phyloP scores from a whole-genome alignment of 2,113 vertebrate genomes.

The Ursus arctos region DNA sequence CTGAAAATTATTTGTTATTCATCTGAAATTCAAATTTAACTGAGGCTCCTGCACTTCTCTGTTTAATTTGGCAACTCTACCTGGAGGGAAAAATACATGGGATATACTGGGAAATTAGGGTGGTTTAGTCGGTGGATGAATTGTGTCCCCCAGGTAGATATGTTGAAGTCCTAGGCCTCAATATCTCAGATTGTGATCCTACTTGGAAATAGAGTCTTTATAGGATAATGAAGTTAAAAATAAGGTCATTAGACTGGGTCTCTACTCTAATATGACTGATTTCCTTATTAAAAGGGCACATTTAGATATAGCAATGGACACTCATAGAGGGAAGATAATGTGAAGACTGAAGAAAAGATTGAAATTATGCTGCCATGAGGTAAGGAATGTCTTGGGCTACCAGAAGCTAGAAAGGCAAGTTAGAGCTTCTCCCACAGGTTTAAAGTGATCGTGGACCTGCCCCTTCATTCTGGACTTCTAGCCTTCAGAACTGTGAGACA shows the following conservation, averaged over 20 bases:
- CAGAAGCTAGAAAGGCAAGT: background rate
- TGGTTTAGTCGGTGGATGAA: background rate
- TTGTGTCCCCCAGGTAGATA: background rate
- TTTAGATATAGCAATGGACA: background rate
- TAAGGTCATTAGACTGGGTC: background rate
- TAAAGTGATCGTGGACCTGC: rapidly evolving
- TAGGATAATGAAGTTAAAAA: background rate
- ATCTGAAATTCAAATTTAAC: slow-evolving; percentile 37
- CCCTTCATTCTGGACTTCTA: background rate
- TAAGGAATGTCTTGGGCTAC: background rate
- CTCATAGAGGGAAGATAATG: background rate
- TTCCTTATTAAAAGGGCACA: background rate
- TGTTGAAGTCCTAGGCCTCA: background rate
- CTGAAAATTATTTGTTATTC: background rate
- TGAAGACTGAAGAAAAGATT: background rate
- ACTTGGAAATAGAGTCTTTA: background rate
- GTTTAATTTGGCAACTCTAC: background rate
- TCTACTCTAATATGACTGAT: background rate
- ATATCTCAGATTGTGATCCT: background rate
- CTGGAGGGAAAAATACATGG: background rate
- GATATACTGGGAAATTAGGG: background rate
- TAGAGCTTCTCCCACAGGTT: background rate
- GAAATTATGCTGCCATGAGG: background rate
- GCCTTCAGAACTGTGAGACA: background rate
- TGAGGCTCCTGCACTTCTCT: background rate